phyloP scores from a whole-genome alignment of 2,113 vertebrate species.

The Chaetodon trifascialis region DNA sequence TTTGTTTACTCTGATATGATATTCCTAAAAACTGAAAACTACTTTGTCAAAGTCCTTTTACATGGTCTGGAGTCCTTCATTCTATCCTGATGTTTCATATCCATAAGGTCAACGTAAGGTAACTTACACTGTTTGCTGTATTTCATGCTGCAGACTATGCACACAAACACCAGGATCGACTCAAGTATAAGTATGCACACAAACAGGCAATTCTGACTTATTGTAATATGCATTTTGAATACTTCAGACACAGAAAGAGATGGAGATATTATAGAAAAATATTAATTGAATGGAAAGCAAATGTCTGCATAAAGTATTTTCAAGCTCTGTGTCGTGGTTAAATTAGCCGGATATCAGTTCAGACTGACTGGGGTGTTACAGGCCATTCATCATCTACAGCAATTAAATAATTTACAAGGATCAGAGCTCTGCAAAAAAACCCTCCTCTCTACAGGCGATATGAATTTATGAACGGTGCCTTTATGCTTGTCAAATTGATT shows the following conservation, averaged over 20 bases:
- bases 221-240: background rate
- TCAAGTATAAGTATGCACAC: background rate
- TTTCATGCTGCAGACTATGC: no score
- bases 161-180: background rate
- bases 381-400: constrained; percentile 3
- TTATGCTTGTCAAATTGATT: constrained; percentile 54
- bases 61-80: background rate
- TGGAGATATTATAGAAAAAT: background rate
- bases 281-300: background rate
- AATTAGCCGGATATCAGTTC: constrained; percentile 10
- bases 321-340: constrained; percentile 9
- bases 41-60: constrained; percentile 14
- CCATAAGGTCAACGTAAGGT: no score
- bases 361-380: constrained; percentile 2
- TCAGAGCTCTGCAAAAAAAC: background rate
- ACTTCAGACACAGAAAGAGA: background rate
- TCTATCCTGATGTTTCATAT: background rate
- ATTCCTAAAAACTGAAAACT: background rate
- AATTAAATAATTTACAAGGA: constrained; percentile 20
- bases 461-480: constrained; percentile 40
- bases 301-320: background rate
- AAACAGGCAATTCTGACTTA: background rate
- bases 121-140: no score
- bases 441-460: background rate
- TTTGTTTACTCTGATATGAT: background rate